A percentile compares a stretch with the other conserved stretches of the same genome.
These are phyloP conservation scores for Agriopis leucophaearia DNA, from an alignment of 2,888 invertebrate genomes.

Conservation along the genomic window DNA sequence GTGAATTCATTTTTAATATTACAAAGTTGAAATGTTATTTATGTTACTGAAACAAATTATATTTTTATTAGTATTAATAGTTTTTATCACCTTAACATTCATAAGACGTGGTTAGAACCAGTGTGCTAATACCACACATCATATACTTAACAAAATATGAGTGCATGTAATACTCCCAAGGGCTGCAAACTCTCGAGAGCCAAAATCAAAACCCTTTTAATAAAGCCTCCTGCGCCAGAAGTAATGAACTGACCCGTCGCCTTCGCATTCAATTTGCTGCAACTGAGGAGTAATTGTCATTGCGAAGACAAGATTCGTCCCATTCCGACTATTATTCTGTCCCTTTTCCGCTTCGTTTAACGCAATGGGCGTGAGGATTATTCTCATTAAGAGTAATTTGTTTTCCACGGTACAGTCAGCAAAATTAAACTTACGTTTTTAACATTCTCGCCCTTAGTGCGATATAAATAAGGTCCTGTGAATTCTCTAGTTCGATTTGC, in stretches of 20 bases:
- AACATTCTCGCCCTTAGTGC: slow-evolving; percentile 11
- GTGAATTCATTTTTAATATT: too few relatives aligned
- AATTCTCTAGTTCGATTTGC: not conserved
- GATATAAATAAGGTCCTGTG: slow-evolving; percentile 14
- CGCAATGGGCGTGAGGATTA: slow-evolving; percentile 57
- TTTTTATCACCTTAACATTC: too few relatives aligned
- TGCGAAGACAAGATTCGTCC: slow-evolving; percentile 56
- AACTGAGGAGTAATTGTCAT: slow-evolving; percentile 54
- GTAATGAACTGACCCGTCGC: slow-evolving; percentile 33
- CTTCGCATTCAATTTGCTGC: slow-evolving; percentile 53
- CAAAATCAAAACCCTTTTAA: slow-evolving; percentile 30
- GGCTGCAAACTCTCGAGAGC: not conserved
- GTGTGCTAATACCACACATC: too few relatives aligned
- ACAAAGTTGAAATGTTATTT: too few relatives aligned
- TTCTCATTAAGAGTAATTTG: slow-evolving; percentile 63
- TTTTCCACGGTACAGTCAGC: slow-evolving; percentile 50
- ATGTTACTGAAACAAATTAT: too few relatives aligned
- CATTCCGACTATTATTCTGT: slow-evolving; percentile 51
- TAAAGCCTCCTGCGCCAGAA: slow-evolving; percentile 38
- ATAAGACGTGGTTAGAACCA: too few relatives aligned
- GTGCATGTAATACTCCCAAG: not conserved
- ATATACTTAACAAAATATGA: not conserved
- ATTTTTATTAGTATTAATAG: too few relatives aligned
- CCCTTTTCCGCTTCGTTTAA: slow-evolving; percentile 61
- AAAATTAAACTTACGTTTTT: slow-evolving; percentile 28